Percentiles rank a stretch among this genome's conserved stretches.
phyloP scores from a whole-genome alignment of 2,888 invertebrate species.

The Julus scanicus region DNA sequence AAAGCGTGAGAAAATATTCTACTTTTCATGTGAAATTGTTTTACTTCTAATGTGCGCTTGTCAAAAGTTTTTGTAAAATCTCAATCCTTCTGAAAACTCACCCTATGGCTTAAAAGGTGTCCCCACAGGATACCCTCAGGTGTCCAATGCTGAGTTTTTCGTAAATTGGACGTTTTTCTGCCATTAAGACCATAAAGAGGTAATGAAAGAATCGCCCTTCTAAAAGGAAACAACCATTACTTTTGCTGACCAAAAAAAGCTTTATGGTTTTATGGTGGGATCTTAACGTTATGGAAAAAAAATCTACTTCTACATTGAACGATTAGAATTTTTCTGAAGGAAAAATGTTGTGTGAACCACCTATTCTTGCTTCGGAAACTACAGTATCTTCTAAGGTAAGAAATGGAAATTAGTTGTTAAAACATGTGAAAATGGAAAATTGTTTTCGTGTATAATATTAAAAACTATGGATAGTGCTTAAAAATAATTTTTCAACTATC shows the following conservation, averaged over 20 bases:
- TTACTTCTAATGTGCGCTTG: background rate
- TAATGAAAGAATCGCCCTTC: background rate
- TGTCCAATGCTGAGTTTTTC: background rate
- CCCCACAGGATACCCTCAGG: background rate
- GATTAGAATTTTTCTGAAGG: background rate
- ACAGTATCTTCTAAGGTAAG: background rate
- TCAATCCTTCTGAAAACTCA: background rate
- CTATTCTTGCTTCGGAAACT: background rate
- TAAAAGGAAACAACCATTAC: background rate
- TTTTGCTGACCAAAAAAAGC: background rate
- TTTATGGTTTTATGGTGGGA: constrained; percentile 43
- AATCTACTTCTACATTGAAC: constrained; percentile 5
- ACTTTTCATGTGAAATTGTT: background rate
- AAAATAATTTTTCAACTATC: no score
- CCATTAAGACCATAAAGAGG: constrained; percentile 45
- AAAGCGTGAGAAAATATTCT: background rate
- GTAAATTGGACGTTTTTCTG: constrained; percentile 8
- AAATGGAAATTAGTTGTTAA: background rate
- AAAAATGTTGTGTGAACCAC: constrained; percentile 41
- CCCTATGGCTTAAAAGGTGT: background rate
- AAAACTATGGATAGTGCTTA: no score
- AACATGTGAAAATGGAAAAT: no score
- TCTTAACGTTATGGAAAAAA: constrained; percentile 44
- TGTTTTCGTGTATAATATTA: no score
- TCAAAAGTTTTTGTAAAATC: background rate